Evolutionary conservation across 1,140 invertebrate species (phyloP), one percentile per base, ranked within the genome.

Genomic region (Diorhabda elongata): DNA sequence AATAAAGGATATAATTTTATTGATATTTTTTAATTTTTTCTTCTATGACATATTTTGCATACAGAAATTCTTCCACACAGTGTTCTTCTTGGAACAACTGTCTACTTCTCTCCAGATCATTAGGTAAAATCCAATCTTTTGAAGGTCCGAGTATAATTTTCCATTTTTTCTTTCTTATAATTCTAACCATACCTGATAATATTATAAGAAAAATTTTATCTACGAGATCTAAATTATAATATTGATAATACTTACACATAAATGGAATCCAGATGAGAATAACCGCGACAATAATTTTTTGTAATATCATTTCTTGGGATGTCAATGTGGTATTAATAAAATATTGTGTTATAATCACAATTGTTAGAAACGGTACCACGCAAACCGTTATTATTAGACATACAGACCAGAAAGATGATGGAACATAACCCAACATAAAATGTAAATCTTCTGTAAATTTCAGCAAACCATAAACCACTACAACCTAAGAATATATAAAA

Each of bases 11-110:
- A 63, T 3, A 7, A 44, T 26, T 65, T 60, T 42, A 66, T 43
- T 64, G n/a, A 57, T 64, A 64, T 64, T 64, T 64, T 42, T 56
- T 47, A 41, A 64, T 43, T 64, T 64, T 64, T 26, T 66, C 56
- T 58, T 44, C 9, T 60, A 57, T 43, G 7, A 66, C 42, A 60
- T 66, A 59, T 66, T 66, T 66, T 58, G 52, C 63, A 56, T 64
- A 64, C 42, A 64, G 11, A 52, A 41, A 64, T 64, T 64, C 63
- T 44, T 64, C 44, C 6, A 56, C 42, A 42, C 43, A 64, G 45
- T 64, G 52, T 26, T 41, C 5, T 6, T 64, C 52, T 26, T 44
- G 26, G 56, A 64, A 64, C 9, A 64, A 7, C 11, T 64, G 52
- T 41, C 63, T 64, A 42, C 63, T 64, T 4, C 45, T 26, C 42